Percentiles rank a stretch among this genome's conserved stretches.
phyloP scores from a whole-genome alignment of 92 coral and sea anemone genomes.

The Montipora capitata region DNA sequence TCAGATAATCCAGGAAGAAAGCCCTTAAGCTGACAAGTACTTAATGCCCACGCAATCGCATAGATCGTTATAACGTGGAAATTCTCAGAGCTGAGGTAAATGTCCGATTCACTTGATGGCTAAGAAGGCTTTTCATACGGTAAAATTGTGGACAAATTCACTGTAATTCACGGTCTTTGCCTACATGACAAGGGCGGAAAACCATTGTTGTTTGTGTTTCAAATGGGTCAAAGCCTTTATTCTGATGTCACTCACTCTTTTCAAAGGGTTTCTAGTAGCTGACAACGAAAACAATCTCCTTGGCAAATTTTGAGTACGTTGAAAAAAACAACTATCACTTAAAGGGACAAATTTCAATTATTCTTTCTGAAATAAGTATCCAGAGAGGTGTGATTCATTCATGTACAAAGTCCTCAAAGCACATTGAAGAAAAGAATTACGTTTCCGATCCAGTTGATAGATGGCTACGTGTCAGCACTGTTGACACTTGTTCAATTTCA shows the following conservation, averaged over 20 bases:
- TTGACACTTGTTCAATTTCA: not conserved
- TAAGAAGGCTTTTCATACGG: not conserved
- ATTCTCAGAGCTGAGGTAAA: not conserved
- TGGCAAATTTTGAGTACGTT: not conserved
- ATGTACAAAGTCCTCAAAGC: not conserved
- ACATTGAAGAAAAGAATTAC: not conserved
- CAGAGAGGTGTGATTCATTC: not conserved
- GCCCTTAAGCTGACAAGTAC: not conserved
- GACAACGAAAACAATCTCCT: not conserved
- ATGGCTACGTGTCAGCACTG: not conserved
- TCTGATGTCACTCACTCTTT: not conserved
- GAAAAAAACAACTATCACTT: not conserved
- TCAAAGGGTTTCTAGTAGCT: not conserved
- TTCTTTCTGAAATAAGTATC: too few species aligned
- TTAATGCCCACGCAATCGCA: not conserved
- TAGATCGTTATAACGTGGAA: too few species aligned
- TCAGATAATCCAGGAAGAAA: not conserved
- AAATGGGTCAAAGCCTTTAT: not conserved
- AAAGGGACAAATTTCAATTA: too few species aligned
- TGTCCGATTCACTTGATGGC: too few species aligned
- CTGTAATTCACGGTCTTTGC: not conserved
- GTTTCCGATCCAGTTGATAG: not conserved
- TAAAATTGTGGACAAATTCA: not conserved
- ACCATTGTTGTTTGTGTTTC: not conserved
- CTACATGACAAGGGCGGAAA: not conserved